Conservation (phyloP, 2,888 invertebrate genomes). For the Gymnosoma rotundatum region DNA sequence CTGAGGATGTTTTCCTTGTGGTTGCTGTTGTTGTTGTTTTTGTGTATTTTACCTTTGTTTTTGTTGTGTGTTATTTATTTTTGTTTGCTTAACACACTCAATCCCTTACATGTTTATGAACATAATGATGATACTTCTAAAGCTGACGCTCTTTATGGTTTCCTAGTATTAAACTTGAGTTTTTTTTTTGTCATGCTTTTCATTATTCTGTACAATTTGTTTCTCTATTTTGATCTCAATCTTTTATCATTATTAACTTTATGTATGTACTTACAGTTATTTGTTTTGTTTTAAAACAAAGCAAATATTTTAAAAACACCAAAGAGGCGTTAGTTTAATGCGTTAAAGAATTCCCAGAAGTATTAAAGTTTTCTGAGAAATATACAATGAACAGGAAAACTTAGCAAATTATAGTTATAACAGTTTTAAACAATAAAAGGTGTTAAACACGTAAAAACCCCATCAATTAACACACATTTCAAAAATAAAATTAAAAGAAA, state of each 20-base stretch:
- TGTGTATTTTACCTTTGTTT: slow-evolving; percentile 18
- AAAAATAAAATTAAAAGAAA: too few relatives aligned
- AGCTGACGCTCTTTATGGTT: slow-evolving; percentile 10
- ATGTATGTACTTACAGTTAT: slow-evolving; percentile 5
- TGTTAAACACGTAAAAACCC: too few relatives aligned
- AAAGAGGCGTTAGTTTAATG: slow-evolving; percentile 11
- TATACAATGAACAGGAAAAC: too few relatives aligned
- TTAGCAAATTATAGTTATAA: too few relatives aligned
- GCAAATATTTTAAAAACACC: slow-evolving; percentile 34
- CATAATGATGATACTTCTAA: slow-evolving; percentile 13
- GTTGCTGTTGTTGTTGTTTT: slow-evolving; percentile 19
- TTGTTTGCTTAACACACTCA: slow-evolving; percentile 28
- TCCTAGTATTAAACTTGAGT: slow-evolving; percentile 19
- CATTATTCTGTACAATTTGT: not conserved
- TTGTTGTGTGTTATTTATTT: slow-evolving; percentile 28
- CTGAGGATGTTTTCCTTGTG: slow-evolving; percentile 34
- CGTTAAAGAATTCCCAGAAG: slow-evolving; percentile 25
- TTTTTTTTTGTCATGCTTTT: slow-evolving; percentile 29
- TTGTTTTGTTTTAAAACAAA: not conserved
- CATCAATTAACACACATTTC: too few relatives aligned
- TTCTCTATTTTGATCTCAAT: slow-evolving; percentile 10
- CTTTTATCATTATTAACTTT: slow-evolving; percentile 21
- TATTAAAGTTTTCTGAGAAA: slow-evolving; percentile 7
- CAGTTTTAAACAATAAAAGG: too few relatives aligned
- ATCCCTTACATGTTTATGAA: slow-evolving; percentile 17